Base-by-base conservation (phyloP, 2,113 vertebrate species). In the Poecile atricapillus region DNA sequence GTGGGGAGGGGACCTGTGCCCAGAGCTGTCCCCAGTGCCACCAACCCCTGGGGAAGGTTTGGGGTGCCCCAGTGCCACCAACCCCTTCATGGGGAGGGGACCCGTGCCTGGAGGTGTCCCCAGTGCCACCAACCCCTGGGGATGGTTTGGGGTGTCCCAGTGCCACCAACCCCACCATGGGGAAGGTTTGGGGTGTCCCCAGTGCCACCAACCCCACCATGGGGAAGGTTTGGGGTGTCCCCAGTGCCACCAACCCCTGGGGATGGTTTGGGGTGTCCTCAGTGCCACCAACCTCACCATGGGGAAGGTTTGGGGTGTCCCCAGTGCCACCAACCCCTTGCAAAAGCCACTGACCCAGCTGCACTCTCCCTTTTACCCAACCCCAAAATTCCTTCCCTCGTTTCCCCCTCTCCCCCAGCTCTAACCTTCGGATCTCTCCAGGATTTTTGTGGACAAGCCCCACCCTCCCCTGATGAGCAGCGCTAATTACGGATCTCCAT, bases 1-100 rank as follows among this genome's bases (percentile, higher is more conserved):
- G 0, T 4, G n/a, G n/a, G 43, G 10, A 37, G 52, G 5, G 21
- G 13, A 23, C 3, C 7, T 0, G 8, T 4, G 31, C 7, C 35
- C 11, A 5, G 15, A 18, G 8, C 43, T 43, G 37, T 41, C 69
- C 30, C 52, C 70, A n/a, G 30, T 14, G 37, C 16, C 69, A 73
- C 58, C 59, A n/a, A 9, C 5, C 39, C 41, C 31, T 43, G 43
- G 43, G 15, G 43, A 43, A 14, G 43, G 43, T 16, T 43, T 6
- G 43, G 16, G 58, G 7, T 27, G 59, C 6, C 24, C 24, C n/a
- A 35, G 5, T 6, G 46, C 24, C 65, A 68, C 65, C 64, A 47
- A 19, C 2, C 3, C 64, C 13, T 11, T 2, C 2, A 3, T 15
- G 30, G 16, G 9, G 25, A 22, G 18, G 13, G 18, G n/a, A 49